A percentile compares a stretch with the other conserved stretches of the same genome.
phyloP scores from a whole-genome alignment of 2,113 vertebrate genomes.

The Pteronura brasiliensis region DNA sequence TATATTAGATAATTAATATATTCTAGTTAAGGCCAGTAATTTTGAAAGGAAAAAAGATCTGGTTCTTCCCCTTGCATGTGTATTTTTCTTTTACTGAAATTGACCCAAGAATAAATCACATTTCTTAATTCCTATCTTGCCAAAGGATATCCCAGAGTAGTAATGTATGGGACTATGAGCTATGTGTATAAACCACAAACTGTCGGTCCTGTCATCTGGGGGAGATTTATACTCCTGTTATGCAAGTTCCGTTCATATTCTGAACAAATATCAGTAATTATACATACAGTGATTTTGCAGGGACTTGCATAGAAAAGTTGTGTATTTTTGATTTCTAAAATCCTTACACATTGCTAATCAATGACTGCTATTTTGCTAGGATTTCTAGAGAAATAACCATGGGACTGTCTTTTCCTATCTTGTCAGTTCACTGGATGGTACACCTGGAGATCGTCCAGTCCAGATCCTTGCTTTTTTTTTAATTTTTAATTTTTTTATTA shows the following conservation, averaged over 20 bases:
- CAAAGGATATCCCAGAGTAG: background rate
- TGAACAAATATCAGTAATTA: background rate
- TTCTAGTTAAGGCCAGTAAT: background rate
- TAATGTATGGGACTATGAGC: background rate
- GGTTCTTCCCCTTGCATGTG: background rate
- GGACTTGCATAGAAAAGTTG: background rate
- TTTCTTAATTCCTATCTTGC: background rate
- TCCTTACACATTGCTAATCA: background rate
- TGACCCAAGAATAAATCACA: background rate
- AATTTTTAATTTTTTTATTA: too few species aligned
- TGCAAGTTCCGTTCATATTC: background rate
- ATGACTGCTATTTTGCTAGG: background rate
- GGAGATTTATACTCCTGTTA: background rate
- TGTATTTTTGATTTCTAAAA: background rate
- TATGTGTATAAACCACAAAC: background rate
- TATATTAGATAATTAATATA: background rate
- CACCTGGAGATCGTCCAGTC: background rate
- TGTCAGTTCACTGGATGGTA: background rate
- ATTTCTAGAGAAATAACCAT: background rate
- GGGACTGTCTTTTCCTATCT: background rate
- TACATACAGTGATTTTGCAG: background rate
- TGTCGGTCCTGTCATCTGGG: background rate
- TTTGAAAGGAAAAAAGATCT: conserved; percentile 13
- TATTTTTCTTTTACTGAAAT: background rate
- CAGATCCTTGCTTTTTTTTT: background rate